Evolutionary conservation across 2,888 invertebrate species (phyloP).

Genomic region (Elegia similella): DNA sequence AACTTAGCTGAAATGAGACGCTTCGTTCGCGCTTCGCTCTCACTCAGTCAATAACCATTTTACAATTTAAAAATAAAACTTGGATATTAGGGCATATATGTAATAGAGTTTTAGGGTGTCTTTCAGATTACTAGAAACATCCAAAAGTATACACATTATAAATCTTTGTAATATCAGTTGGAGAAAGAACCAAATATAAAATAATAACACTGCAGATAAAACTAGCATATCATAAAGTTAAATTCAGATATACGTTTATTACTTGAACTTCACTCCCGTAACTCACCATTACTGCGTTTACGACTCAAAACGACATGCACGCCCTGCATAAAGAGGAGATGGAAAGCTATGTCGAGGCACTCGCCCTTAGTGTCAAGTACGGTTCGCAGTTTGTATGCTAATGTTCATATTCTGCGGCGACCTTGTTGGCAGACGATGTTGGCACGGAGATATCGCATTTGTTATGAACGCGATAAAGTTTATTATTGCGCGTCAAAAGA

Average conservation of each 20-base stretch:
- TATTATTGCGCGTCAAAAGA: not conserved
- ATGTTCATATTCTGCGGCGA: slow-evolving; percentile 45
- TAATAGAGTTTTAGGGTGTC: too few species aligned
- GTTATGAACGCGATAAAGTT: slow-evolving; percentile 8
- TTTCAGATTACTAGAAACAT: too few species aligned
- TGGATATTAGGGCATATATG: too few species aligned
- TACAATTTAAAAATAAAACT: too few species aligned
- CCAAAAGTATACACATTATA: too few species aligned
- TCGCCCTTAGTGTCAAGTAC: slow-evolving; percentile 16
- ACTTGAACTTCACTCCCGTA: not conserved
- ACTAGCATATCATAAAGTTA: not conserved
- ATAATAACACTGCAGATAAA: too few species aligned
- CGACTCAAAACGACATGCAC: not conserved
- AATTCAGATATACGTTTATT: not conserved
- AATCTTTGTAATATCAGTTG: too few species aligned
- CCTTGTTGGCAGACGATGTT: slow-evolving; percentile 25
- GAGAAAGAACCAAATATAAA: too few species aligned
- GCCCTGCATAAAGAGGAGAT: slow-evolving; percentile 11
- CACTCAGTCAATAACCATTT: too few species aligned
- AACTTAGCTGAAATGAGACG: too few species aligned
- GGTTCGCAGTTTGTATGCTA: slow-evolving; percentile 54
- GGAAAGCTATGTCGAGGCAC: slow-evolving; percentile 19
- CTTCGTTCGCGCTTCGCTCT: too few species aligned
- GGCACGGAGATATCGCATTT: slow-evolving; percentile 11
- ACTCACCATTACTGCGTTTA: slow-evolving; percentile 5